Percentiles rank a stretch among this genome's conserved stretches.
Conservation (phyloP, 2,888 invertebrate species). For the Ophion ventricosus region DNA sequence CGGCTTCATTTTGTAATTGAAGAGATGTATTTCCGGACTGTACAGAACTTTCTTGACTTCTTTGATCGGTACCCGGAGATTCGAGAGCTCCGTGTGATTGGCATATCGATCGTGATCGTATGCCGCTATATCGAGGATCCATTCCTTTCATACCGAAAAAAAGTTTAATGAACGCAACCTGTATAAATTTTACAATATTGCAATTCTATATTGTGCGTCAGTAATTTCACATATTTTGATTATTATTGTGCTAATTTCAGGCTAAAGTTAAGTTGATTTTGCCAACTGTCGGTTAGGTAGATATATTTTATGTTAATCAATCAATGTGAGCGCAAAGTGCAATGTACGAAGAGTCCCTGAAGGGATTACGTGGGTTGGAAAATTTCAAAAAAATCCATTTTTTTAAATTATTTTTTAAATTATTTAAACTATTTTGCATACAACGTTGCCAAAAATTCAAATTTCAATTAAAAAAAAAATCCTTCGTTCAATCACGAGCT, state of each 20-base stretch:
- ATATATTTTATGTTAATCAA: not conserved
- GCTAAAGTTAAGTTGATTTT: not conserved
- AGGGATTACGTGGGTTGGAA: too few species aligned
- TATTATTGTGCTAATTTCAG: not conserved
- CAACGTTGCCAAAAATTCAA: too few species aligned
- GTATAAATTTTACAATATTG: not conserved
- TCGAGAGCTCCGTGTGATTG: slow-evolving; percentile 83
- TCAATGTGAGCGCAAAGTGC: not conserved
- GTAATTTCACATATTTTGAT: not conserved
- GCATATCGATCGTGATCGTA: slow-evolving; percentile 84
- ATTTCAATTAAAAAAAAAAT: too few species aligned
- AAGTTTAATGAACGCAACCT: slow-evolving; percentile 4
- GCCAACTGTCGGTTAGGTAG: slow-evolving; percentile 10
- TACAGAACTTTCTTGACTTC: slow-evolving; percentile 81
- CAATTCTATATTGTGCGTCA: not conserved
- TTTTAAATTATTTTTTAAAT: too few species aligned
- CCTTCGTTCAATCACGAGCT: too few species aligned
- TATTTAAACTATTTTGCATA: too few species aligned
- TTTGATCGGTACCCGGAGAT: slow-evolving; percentile 81
- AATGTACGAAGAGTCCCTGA: not conserved
- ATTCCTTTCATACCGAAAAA: slow-evolving; percentile 79
- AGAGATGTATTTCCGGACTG: slow-evolving; percentile 81
- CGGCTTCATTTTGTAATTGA: slow-evolving; percentile 82
- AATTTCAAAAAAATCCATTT: too few species aligned
- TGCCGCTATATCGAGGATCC: slow-evolving; percentile 82